These are phyloP conservation scores for Picus viridis DNA, from an alignment of 2,797 vertebrate genomes.

Conservation along the genomic window DNA sequence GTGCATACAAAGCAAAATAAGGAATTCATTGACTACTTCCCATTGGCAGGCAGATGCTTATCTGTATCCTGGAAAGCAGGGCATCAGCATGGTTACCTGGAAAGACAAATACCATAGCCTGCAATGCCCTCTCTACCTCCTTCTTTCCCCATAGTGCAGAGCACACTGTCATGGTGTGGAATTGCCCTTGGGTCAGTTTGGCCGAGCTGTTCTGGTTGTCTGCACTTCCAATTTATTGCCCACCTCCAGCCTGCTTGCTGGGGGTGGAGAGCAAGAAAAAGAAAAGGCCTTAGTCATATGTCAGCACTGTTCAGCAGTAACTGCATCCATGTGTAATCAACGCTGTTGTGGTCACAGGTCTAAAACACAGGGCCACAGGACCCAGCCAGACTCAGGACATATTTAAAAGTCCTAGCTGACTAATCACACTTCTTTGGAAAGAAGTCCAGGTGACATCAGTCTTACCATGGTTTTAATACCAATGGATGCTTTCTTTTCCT, in stretches of 20 bases:
- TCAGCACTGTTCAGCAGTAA: neutral
- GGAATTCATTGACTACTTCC: neutral
- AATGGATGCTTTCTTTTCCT: neutral
- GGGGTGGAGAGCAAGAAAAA: neutral
- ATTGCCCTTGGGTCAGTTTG: neutral
- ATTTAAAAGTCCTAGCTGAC: neutral
- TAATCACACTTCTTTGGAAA: neutral
- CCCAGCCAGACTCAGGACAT: neutral
- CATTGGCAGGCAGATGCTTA: too few relatives aligned
- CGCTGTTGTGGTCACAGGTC: neutral
- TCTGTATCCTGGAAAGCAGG: neutral
- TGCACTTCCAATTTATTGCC: neutral
- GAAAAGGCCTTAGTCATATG: neutral
- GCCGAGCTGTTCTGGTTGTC: neutral
- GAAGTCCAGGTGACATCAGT: neutral
- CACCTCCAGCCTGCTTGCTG: neutral
- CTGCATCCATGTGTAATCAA: neutral
- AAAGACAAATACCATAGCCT: neutral
- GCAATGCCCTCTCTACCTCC: neutral
- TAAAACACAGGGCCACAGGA: accelerated
- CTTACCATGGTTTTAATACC: neutral
- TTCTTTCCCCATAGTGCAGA: neutral
- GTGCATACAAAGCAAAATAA: neutral
- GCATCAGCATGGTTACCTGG: neutral
- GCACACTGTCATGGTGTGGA: accelerated